phyloP scores from a whole-genome alignment of 1,140 invertebrate genomes.

The Delia radicum region DNA sequence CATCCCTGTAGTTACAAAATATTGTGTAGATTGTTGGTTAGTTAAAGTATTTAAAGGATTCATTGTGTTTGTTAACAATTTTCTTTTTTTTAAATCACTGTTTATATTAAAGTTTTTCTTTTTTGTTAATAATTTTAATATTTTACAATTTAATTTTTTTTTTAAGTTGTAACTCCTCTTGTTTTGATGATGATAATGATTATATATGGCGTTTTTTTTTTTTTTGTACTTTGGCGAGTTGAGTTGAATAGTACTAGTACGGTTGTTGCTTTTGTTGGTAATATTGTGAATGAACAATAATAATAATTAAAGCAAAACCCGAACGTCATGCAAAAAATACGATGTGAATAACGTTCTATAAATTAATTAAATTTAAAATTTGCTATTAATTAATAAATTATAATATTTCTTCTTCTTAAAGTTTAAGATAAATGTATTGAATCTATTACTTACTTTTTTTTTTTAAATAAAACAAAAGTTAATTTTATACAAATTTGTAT shows the following conservation, averaged over 20 bases:
- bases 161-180: constrained; percentile 10
- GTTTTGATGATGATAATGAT: constrained; percentile 12
- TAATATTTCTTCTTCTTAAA: neutral
- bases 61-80: constrained; percentile 7
- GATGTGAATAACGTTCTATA: constrained; percentile 14
- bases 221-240: neutral
- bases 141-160: neutral
- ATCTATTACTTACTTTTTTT: neutral
- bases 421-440: neutral
- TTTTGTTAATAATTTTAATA: neutral
- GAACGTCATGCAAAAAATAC: neutral
- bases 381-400: neutral
- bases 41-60: neutral
- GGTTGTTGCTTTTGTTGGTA: neutral
- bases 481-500: neutral
- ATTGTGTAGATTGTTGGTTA: neutral
- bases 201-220: neutral
- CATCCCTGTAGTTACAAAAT: constrained; percentile 13
- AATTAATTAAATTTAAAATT: neutral
- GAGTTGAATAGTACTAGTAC: neutral
- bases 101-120: neutral
- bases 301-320: neutral
- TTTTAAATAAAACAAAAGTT: no score
- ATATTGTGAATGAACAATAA: constrained; percentile 19
- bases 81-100: neutral